A percentile compares a stretch with the other conserved stretches of the same genome.
These are phyloP conservation scores for Dreissena polymorpha DNA, from an alignment of 1,140 invertebrate genomes.

Conservation along the genomic window DNA sequence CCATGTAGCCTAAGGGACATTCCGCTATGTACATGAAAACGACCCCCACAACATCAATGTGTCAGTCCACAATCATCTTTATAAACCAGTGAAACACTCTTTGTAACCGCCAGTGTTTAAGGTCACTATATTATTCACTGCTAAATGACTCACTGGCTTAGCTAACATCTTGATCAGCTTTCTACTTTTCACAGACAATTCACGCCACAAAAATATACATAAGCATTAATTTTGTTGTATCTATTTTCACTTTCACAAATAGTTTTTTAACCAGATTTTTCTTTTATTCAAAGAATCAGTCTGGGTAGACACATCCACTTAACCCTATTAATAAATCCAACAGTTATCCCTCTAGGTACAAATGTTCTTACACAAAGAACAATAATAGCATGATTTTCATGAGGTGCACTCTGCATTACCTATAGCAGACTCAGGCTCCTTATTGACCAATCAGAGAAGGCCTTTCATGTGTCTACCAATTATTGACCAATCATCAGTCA, in stretches of 20 bases:
- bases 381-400: slow-evolving; percentile 33
- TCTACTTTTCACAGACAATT: neutral
- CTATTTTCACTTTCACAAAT: slow-evolving; percentile 8
- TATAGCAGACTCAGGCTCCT: slow-evolving; percentile 50
- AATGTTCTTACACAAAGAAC: slow-evolving; percentile 25
- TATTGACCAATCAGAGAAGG: slow-evolving; percentile 46
- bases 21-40: slow-evolving; percentile 9
- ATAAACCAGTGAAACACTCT: neutral
- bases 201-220: slow-evolving; percentile 10
- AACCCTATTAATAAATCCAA: slow-evolving; percentile 15
- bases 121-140: neutral
- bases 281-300: neutral
- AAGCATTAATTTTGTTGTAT: neutral
- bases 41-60: slow-evolving; percentile 27
- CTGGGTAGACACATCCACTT: neutral
- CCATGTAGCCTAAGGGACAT: slow-evolving; percentile 32
- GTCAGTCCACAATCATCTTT: slow-evolving; percentile 13
- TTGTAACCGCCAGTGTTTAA: neutral
- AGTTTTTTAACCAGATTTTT: neutral
- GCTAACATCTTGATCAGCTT: neutral
- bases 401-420: slow-evolving; percentile 17
- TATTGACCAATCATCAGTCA: slow-evolving; percentile 31
- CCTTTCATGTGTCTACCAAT: slow-evolving; percentile 31
- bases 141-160: neutral
- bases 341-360: neutral